Base-by-base conservation (phyloP, 2,797 vertebrate species). In the Anniella stebbinsi region DNA sequence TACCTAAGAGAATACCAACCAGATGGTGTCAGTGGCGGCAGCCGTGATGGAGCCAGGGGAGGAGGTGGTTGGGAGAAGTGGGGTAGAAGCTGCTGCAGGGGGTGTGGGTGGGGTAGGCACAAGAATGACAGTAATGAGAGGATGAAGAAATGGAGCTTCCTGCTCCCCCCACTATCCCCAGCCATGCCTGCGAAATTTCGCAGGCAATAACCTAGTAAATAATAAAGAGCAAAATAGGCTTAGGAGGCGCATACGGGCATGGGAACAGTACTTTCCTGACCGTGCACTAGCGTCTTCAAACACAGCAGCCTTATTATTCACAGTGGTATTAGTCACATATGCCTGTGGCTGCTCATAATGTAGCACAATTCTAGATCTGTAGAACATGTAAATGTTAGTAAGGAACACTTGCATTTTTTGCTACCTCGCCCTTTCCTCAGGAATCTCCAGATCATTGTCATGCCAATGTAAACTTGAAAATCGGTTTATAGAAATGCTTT, bases 361-460 rank as follows among this genome's bases (percentile, higher is more conserved):
- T 41, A 73, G 51, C 84, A 80, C 28, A 86, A 11, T 86, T 80
- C 48, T 73, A 30, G 70, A 87, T 23, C 30, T 67, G n/a, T 76
- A 36, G 11, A 86, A 90, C 51, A 82, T 63, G 25, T 51, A 75
- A 80, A 63, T 66, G 66, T 63, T 75, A 81, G 82, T 82, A 67
- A 66, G 66, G 51, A 38, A 30, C 30, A 3, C 12, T 28, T 76
- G n/a, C 11, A 66, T 76, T 89, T 84, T n/a, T 67, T 76, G 76
- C 48, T 15, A 57, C 87, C 25, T 33, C 67, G 12, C 66, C 15
- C 38, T 90, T 73, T 73, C 38, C 25, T 77, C 60, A 38, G 23
- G 30, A 51, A 21, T 84, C 51, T 73, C 86, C 67, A 36, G 66
- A 86, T 72, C 45, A 28, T 80, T 72, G 76, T 13, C 38, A 9